Conservation (phyloP, 2,888 invertebrate species). For the Morpho achilles region DNA sequence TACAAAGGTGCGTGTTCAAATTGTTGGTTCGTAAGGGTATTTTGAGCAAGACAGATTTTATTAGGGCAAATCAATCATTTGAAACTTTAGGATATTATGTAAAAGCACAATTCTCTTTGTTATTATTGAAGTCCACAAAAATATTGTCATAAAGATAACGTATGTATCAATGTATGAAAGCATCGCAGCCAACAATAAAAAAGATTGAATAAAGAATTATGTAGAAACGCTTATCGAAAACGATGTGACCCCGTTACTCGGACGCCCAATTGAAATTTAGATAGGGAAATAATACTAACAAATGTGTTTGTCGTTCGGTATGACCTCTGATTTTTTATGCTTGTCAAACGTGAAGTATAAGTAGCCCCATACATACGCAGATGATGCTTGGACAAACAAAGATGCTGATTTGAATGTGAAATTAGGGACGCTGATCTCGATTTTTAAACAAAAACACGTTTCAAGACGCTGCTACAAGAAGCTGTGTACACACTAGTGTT, state of each 20-base stretch:
- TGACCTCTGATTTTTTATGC: slow-evolving; percentile 63
- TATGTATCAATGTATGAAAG: background rate
- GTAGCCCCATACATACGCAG: slow-evolving; percentile 62
- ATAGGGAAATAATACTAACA: slow-evolving; percentile 66
- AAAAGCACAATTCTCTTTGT: no score
- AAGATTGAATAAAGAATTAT: slow-evolving; percentile 46
- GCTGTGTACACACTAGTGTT: slow-evolving; percentile 12
- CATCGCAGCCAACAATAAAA: slow-evolving; percentile 2
- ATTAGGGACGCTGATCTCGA: slow-evolving; percentile 58
- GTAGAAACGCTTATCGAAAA: slow-evolving; percentile 58
- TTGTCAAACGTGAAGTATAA: slow-evolving; percentile 49
- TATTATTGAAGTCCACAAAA: background rate
- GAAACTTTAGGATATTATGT: no score
- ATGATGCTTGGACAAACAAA: slow-evolving; percentile 66
- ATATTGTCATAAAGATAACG: slow-evolving; percentile 9
- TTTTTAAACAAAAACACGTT: slow-evolving; percentile 58
- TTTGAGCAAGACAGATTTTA: no score
- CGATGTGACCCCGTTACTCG: slow-evolving; percentile 71
- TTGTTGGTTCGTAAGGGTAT: no score
- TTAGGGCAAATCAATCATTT: no score
- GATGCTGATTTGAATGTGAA: slow-evolving; percentile 66
- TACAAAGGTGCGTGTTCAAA: no score
- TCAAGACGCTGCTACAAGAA: slow-evolving; percentile 26
- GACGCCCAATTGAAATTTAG: slow-evolving; percentile 67
- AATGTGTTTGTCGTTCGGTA: slow-evolving; percentile 61